phyloP scores from a whole-genome alignment of 2,888 invertebrate genomes.

The Tipula lateralis region DNA sequence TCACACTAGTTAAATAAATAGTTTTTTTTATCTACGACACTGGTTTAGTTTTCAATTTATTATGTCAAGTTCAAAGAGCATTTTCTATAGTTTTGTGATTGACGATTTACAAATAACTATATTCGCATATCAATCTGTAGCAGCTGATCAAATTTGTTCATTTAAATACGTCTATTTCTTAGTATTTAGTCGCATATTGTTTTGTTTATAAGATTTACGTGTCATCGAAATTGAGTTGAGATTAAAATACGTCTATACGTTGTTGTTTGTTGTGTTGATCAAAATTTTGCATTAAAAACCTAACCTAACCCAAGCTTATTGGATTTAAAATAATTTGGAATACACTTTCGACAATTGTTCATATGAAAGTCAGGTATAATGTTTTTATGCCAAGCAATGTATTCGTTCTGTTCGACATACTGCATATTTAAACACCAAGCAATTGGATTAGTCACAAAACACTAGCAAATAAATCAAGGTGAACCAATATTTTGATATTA shows the following conservation, averaged over 20 bases:
- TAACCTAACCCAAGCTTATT: too few species aligned
- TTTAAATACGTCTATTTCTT: neutral
- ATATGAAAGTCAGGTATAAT: too few species aligned
- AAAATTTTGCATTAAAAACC: too few species aligned
- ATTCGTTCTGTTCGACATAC: too few species aligned
- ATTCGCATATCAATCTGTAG: neutral
- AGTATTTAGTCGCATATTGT: neutral
- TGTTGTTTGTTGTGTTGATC: neutral
- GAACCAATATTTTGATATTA: too few species aligned
- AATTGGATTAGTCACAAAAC: too few species aligned
- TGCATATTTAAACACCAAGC: too few species aligned
- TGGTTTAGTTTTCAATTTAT: neutral
- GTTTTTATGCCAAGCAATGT: too few species aligned
- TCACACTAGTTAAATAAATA: neutral
- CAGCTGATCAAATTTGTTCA: neutral
- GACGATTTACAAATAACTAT: neutral
- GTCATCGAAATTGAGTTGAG: neutral
- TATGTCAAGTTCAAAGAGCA: constrained; percentile 4
- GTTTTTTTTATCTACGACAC: neutral
- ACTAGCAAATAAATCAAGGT: too few species aligned
- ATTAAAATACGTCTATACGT: neutral
- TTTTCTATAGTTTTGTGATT: neutral
- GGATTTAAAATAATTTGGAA: too few species aligned
- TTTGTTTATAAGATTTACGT: neutral
- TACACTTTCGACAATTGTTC: too few species aligned